Conservation (phyloP, 2,113 vertebrate genomes). For the Chaetodon trifascialis region DNA sequence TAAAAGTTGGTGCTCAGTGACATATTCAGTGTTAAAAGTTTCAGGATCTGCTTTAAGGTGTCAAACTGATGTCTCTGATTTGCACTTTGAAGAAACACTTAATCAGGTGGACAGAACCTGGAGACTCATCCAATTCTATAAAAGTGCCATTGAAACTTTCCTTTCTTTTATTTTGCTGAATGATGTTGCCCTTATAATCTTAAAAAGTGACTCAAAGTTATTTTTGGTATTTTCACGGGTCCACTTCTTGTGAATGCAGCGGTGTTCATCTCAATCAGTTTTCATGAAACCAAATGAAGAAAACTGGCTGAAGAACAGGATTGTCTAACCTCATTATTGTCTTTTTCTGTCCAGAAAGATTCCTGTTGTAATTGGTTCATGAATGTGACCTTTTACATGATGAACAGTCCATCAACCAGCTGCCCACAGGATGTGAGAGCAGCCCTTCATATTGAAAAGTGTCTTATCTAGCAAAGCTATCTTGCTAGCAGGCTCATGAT, state of each 20-base stretch:
- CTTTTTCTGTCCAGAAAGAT: slow-evolving; percentile 49
- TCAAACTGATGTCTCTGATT: too few species aligned
- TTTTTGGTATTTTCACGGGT: not conserved
- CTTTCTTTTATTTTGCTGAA: not conserved
- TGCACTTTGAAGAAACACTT: too few species aligned
- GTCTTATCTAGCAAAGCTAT: slow-evolving; percentile 72
- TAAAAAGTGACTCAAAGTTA: not conserved
- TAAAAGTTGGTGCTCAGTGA: too few species aligned
- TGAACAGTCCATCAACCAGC: slow-evolving; percentile 68
- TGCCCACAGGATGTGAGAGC: slow-evolving; percentile 67
- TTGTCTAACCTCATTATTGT: slow-evolving; percentile 47
- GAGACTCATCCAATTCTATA: not conserved
- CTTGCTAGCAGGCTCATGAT: slow-evolving; percentile 66
- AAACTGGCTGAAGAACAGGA: slow-evolving; percentile 39
- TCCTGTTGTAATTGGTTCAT: slow-evolving; percentile 71
- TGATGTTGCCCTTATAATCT: not conserved
- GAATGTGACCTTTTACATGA: slow-evolving; percentile 80
- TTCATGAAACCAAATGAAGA: slow-evolving; percentile 20
- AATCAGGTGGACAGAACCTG: too few species aligned
- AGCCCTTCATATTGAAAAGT: slow-evolving; percentile 67
- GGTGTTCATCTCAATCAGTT: slow-evolving; percentile 23
- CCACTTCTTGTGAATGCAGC: slow-evolving; percentile 9
- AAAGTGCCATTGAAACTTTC: not conserved
- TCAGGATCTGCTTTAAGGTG: too few species aligned
- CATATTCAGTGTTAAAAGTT: too few species aligned